A percentile compares a stretch with the other conserved stretches of the same genome.
phyloP scores from a whole-genome alignment of 2,113 vertebrate genomes.

The Sphaerodactylus townsendi region DNA sequence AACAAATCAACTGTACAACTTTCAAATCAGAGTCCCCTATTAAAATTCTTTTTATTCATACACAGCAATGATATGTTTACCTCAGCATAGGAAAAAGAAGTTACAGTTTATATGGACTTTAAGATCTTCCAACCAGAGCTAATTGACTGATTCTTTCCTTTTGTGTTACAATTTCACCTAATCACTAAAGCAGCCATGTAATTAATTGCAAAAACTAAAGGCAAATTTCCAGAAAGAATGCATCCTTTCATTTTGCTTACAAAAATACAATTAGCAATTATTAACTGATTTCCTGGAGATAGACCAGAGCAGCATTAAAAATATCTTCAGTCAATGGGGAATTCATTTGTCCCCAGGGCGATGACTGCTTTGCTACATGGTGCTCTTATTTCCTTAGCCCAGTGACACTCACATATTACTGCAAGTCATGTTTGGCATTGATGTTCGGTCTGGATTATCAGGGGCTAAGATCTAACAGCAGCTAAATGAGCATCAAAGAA shows the following conservation, averaged over 20 bases:
- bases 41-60: slow-evolving; percentile 27
- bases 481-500: background rate
- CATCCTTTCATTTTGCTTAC: slow-evolving; percentile 84
- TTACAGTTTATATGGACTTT: slow-evolving; percentile 45
- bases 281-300: slow-evolving; percentile 95
- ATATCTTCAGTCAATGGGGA: slow-evolving; percentile 78
- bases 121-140: slow-evolving; percentile 60
- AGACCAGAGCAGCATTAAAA: slow-evolving; percentile 91
- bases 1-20: slow-evolving; percentile 22
- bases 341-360: slow-evolving; percentile 78
- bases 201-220: slow-evolving; percentile 80
- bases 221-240: slow-evolving; percentile 83
- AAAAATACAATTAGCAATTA: slow-evolving; percentile 98
- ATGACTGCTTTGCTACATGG: slow-evolving; percentile 40
- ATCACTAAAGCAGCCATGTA: slow-evolving; percentile 74
- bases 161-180: slow-evolving; percentile 71
- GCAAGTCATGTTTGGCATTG: slow-evolving; percentile 23
- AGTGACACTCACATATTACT: slow-evolving; percentile 56
- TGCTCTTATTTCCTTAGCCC: slow-evolving; percentile 60
- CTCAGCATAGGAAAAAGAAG: slow-evolving; percentile 45
- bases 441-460: slow-evolving; percentile 29
- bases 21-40: slow-evolving; percentile 26
- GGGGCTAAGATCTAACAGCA: background rate
- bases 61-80: slow-evolving; percentile 39
- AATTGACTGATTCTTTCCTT: slow-evolving; percentile 66